These are phyloP conservation scores for Montipora sp. DNA, from an alignment of 64 coral and sea anemone species.

Conservation along the genomic window DNA sequence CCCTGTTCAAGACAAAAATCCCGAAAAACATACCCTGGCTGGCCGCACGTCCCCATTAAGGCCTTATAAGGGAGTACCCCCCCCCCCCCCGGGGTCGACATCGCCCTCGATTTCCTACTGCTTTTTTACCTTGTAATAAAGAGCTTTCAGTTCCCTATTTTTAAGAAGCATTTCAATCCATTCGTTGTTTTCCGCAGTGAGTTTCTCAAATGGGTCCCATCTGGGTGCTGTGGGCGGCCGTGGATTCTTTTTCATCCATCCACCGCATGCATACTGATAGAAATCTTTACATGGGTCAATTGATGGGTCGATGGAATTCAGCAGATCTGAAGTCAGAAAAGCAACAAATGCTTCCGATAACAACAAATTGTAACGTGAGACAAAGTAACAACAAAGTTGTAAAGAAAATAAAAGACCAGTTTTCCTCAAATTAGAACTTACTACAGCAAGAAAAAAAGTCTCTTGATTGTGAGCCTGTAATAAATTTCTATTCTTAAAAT, in stretches of 20 bases:
- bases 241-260: conserved; percentile 57
- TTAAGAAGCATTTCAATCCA: conserved; percentile 51
- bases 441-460: too few relatives aligned
- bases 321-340: conserved; percentile 22
- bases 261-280: conserved; percentile 64
- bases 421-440: too few relatives aligned
- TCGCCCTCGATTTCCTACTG: too few relatives aligned
- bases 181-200: conserved; percentile 36
- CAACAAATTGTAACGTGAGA: background rate
- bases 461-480: too few relatives aligned
- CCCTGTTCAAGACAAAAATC: too few relatives aligned
- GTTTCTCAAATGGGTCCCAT: conserved; percentile 65
- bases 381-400: too few relatives aligned
- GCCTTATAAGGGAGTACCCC: too few relatives aligned
- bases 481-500: too few relatives aligned
- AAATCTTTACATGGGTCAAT: conserved; percentile 68
- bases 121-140: conserved; percentile 49
- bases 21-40: too few relatives aligned
- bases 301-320: conserved; percentile 54
- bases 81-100: too few relatives aligned
- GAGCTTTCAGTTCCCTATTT: conserved; percentile 43
- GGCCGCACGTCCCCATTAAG: too few relatives aligned
- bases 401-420: too few relatives aligned
- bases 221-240: background rate
- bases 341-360: background rate